Evolutionary conservation across 2,113 vertebrate genomes (phyloP).

Genomic region (Sapajus apella): DNA sequence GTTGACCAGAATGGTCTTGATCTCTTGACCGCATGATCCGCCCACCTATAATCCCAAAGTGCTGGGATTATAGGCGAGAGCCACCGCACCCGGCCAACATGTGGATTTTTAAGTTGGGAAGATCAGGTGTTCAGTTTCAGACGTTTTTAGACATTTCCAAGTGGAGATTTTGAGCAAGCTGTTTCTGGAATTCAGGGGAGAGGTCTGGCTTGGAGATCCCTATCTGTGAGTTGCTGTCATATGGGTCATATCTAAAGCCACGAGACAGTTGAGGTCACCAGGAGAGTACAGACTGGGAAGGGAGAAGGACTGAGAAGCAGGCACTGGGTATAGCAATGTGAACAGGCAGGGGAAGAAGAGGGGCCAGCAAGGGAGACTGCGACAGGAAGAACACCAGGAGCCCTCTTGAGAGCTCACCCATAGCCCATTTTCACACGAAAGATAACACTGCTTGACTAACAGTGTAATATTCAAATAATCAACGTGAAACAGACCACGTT

Average conservation of each 20-base stretch:
- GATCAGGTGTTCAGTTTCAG: not conserved
- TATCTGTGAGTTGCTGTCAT: not conserved
- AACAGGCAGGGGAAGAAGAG: not conserved
- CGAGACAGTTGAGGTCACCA: not conserved
- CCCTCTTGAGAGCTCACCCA: fast-evolving
- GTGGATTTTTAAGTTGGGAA: too few species aligned
- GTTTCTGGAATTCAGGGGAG: not conserved
- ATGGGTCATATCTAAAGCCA: not conserved
- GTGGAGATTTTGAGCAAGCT: not conserved
- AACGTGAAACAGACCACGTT: fast-evolving
- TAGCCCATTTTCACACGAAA: not conserved
- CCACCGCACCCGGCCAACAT: too few species aligned
- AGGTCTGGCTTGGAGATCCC: not conserved
- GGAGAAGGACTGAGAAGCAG: not conserved
- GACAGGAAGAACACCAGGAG: not conserved
- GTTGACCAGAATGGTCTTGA: too few species aligned
- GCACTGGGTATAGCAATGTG: fast-evolving
- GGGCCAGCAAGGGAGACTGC: too few species aligned
- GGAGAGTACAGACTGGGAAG: not conserved
- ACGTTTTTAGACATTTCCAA: not conserved
- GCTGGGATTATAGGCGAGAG: too few species aligned
- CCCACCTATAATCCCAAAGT: too few species aligned
- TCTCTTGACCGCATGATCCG: too few species aligned
- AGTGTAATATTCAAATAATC: too few species aligned
- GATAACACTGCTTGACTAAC: not conserved